Evolutionary conservation across 2,113 vertebrate genomes (phyloP).

Genomic region (Sialia sialis): DNA sequence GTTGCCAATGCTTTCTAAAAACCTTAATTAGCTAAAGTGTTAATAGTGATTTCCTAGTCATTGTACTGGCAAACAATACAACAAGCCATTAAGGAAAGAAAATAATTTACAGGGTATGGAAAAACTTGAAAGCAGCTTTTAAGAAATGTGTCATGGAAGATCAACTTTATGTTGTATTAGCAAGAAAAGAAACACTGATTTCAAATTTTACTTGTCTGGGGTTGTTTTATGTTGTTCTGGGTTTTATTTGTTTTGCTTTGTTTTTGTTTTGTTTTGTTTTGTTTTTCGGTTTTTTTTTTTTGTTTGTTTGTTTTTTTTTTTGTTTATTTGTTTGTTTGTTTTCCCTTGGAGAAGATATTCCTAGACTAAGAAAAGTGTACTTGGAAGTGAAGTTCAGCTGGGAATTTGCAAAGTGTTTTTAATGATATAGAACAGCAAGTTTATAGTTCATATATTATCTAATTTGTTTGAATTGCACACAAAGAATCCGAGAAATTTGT

Average conservation of each 20-base stretch:
- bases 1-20: slow-evolving; percentile 60
- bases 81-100: slow-evolving; percentile 62
- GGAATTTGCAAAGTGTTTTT: not conserved
- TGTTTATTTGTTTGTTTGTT: too few relatives aligned
- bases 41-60: slow-evolving; percentile 55
- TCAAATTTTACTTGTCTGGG: not conserved
- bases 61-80: slow-evolving; percentile 64
- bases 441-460: not conserved
- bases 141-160: slow-evolving; percentile 68
- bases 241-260: not conserved
- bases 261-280: not conserved
- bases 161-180: slow-evolving; percentile 64
- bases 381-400: slow-evolving; percentile 9
- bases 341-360: not conserved
- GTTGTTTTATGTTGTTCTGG: not conserved
- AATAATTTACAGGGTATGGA: slow-evolving; percentile 60
- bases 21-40: slow-evolving; percentile 73
- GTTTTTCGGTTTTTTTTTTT: not conserved
- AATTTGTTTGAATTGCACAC: not conserved
- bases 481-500: not conserved
- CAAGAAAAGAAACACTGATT: not conserved
- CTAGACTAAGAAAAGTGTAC: slow-evolving; percentile 24
- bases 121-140: slow-evolving; percentile 64
- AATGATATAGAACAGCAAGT: not conserved
- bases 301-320: not conserved